Evolutionary conservation across 2,888 invertebrate genomes (phyloP), one percentile per base, ranked within the genome.

Genomic region (Chirona hameri): DNA sequence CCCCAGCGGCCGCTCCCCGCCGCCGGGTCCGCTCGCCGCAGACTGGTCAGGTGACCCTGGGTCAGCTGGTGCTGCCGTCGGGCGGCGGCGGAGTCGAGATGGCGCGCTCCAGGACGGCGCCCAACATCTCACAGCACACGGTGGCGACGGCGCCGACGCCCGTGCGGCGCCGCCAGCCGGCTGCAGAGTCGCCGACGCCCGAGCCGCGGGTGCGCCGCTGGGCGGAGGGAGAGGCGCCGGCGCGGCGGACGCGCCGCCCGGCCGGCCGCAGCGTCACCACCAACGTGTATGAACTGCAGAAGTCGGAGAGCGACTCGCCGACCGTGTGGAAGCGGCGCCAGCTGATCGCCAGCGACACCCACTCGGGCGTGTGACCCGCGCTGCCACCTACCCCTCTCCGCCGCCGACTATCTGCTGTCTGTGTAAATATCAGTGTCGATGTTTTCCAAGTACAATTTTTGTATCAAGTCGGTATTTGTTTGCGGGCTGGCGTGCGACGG

Each of bases 311-410:
- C 12, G 76, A 21, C n/a, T n/a, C 84, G 46, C 83, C 85, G 24
- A 83, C 83, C 52, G 82, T 85, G 31, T 85, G 84, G 85, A 85
- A 85, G 79, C 83, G 85, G 5, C 84, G 85, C 82, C 84, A 85
- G 79, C 84, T 85, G 69, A 85, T 85, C 82, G 85, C 85, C n/a
- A 84, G 84, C 2, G 84, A 85, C 46, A 1, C 76, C 9, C 76
- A 76, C 14, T 39, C 76, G 10, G 76, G 76, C 46, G 76, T 76
- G 39, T 76, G 46, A 46, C 76, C 5, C 15, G 31, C 31, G 29
- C n/a, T 29, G n/a, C 7, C 29, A 15, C 21, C 69, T 7, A 7
- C 39, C 39, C 39, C 39, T 39, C 39, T 39, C 39, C 39, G 39
- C 39, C 39, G 31, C 14, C 72, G 10, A 9, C 18, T 39, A 18